phyloP scores from a whole-genome alignment of 2,888 invertebrate genomes.

The Drosophila neonasuta region DNA sequence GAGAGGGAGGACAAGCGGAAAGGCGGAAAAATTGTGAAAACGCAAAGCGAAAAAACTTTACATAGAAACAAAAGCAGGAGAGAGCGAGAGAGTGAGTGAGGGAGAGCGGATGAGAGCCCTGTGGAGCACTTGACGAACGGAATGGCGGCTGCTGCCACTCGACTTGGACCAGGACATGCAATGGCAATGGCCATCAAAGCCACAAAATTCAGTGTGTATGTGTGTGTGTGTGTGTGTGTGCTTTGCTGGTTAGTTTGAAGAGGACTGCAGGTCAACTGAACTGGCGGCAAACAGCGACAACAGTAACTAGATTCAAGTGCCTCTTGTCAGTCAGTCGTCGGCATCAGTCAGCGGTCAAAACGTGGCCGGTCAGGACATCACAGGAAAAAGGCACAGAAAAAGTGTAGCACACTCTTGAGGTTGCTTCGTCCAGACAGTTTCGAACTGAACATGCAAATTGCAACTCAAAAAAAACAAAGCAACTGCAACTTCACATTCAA shows the following conservation, averaged over 20 bases:
- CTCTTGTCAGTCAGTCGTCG: conserved; percentile 47
- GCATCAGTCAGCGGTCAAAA: conserved; percentile 36
- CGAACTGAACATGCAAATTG: conserved; percentile 27
- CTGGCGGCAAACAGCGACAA: conserved; percentile 46
- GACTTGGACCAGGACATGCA: conserved; percentile 57
- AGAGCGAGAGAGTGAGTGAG: not conserved
- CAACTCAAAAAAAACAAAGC: conserved; percentile 2
- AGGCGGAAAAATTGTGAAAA: conserved; percentile 23
- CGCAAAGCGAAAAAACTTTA: conserved; percentile 48
- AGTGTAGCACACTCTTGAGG: conserved; percentile 25
- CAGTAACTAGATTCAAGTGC: conserved; percentile 66
- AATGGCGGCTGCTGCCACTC: conserved; percentile 47
- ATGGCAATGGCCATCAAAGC: conserved; percentile 55
- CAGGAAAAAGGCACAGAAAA: conserved; percentile 13
- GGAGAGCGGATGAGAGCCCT: not conserved
- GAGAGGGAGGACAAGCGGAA: conserved; percentile 14
- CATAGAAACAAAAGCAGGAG: conserved; percentile 56
- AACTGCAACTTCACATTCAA: not conserved
- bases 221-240: conserved; percentile 23
- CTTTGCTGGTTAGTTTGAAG: conserved; percentile 57
- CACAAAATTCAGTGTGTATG: conserved; percentile 43
- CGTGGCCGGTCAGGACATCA: conserved; percentile 23
- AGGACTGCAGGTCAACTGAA: conserved; percentile 48
- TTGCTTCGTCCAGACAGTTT: conserved; percentile 15
- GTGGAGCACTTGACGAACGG: conserved; percentile 58